phyloP scores from a whole-genome alignment of 2,113 vertebrate genomes.

The Tricholaema leucomelas region DNA sequence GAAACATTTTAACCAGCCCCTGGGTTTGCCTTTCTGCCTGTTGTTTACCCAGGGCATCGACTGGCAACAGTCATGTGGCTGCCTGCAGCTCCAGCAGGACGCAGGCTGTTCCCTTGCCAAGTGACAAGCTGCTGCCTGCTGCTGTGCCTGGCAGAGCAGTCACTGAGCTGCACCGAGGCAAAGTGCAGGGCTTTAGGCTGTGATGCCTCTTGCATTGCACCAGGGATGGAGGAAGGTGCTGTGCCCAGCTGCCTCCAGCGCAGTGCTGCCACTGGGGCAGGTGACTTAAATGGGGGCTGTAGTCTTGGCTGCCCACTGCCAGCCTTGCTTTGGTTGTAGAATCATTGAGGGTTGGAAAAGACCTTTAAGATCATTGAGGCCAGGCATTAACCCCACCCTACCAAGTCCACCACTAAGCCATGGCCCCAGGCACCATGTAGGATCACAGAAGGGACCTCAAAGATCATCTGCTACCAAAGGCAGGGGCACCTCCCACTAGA shows the following conservation, averaged over 20 bases:
- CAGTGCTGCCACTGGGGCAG: background rate
- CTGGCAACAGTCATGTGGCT: background rate
- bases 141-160: background rate
- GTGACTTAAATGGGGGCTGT: background rate
- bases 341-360: too few species aligned
- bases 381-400: too few species aligned
- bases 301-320: background rate
- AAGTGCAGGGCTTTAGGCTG: background rate
- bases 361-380: too few species aligned
- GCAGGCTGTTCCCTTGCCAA: rapidly evolving
- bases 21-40: background rate
- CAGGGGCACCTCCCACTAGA: too few species aligned
- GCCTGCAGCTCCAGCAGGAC: background rate
- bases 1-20: background rate
- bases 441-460: too few species aligned
- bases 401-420: too few species aligned
- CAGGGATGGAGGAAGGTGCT: background rate
- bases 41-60: background rate
- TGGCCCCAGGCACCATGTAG: too few species aligned
- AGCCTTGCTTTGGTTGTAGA: background rate
- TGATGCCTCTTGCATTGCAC: rapidly evolving
- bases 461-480: too few species aligned
- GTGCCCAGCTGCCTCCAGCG: background rate
- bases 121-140: background rate
- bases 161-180: rapidly evolving